These are phyloP conservation scores for Sturnira hondurensis DNA, from an alignment of 2,113 vertebrate genomes.

Conservation along the genomic window DNA sequence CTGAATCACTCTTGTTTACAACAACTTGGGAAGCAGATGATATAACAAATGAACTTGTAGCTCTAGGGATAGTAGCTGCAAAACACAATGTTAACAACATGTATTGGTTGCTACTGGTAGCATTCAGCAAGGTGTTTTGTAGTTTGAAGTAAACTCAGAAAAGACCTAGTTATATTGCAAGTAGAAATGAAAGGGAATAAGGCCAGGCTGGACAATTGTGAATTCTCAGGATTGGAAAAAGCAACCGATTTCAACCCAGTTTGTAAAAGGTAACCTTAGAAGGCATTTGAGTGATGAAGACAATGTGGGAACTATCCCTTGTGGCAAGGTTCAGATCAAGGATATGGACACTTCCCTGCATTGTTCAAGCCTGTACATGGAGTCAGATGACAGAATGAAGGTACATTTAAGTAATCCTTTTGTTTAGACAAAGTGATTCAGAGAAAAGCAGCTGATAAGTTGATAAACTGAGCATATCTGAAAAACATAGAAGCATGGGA, in stretches of 20 bases:
- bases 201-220: not conserved
- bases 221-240: not conserved
- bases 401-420: not conserved
- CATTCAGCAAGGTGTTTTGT: not conserved
- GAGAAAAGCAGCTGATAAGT: not conserved
- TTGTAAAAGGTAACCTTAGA: not conserved
- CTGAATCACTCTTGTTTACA: not conserved
- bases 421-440: not conserved
- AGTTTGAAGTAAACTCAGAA: not conserved
- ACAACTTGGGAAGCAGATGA: not conserved
- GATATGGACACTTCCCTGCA: too few relatives aligned
- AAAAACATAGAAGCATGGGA: not conserved
- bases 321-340: not conserved
- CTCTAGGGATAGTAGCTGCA: not conserved
- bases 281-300: not conserved
- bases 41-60: not conserved
- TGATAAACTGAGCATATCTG: not conserved
- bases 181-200: not conserved
- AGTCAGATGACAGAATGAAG: not conserved
- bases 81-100: slow-evolving; percentile 18
- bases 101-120: not conserved
- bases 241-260: not conserved
- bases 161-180: not conserved
- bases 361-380: not conserved
- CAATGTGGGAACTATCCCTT: not conserved